Base-by-base conservation (phyloP, 2,888 invertebrate genomes). In the Leptinotarsa haldemani region DNA sequence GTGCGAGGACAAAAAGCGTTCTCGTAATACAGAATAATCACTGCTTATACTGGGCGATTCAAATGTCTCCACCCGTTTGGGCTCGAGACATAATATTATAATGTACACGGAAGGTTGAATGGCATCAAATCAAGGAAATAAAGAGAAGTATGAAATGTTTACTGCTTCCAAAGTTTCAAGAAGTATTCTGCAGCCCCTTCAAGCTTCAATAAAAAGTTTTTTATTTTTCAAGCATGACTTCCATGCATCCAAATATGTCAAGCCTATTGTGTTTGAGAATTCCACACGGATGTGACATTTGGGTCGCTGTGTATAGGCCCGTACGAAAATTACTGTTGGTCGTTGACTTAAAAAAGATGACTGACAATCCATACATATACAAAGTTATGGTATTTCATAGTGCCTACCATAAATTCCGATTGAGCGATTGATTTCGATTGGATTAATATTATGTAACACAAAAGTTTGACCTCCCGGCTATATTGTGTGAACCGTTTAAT, bases 331-430 rank as follows among this genome's bases (percentile, higher is more conserved):
- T 50, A 69, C 67, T 72, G 75, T 74, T 74, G 65, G 71, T 75
- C 70, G 69, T 56, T 66, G 65, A 67, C 67, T 58, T 30, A 73
- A 20, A 65, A 74, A 63, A 71, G 13, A 65, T 72, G 61, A 72
- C 75, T 75, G 75, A 75, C 71, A 69, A 71, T 67, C 75, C 75
- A 70, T 68, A 75, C 75, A 77, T 74, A 74, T 76, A 71, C 74
- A 75, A 70, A 75, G 76, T 76, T 76, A 78, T 67, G 78, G 78
- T 77, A 77, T 76, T 71, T 72, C 65, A 72, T 77, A 75, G 77
- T 77, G 77, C 77, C 77, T 78, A 78, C 78, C 76, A 69, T 71
- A 67, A 61, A 30, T 70, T 72, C 75, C 66, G 71, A 66, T 25
- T 66, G 66, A 72, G 64, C 69, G 72, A 75, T 72, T 72, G 75